Conservation (phyloP, 2,888 invertebrate species). For the Sycophila texana region DNA sequence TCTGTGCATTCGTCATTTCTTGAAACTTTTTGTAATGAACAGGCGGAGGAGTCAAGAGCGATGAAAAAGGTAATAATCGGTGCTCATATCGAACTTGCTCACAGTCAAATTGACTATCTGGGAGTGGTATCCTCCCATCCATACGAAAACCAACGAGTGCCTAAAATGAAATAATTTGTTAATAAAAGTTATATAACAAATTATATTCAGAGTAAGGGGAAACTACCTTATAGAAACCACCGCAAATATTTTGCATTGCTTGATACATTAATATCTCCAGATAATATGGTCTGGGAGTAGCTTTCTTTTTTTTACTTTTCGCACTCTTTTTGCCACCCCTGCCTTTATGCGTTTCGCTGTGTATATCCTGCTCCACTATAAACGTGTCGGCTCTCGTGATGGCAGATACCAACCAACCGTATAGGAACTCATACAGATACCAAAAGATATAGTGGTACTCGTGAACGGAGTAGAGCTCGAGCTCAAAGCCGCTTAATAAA, state of each 20-base stretch:
- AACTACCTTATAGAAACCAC: constrained; percentile 92
- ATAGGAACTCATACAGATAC: constrained; percentile 96
- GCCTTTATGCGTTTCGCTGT: constrained; percentile 75
- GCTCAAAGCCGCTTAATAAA: constrained; percentile 93
- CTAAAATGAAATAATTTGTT: constrained; percentile 69
- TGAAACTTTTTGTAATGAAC: constrained; percentile 93
- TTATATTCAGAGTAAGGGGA: constrained; percentile 14
- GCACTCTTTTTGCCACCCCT: constrained; percentile 76
- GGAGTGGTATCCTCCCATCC: constrained; percentile 90
- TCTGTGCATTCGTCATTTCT: constrained; percentile 82
- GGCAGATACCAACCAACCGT: constrained; percentile 95
- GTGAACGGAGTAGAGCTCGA: constrained; percentile 96
- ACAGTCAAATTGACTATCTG: constrained; percentile 92
- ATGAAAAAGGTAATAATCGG: constrained; percentile 92
- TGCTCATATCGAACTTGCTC: constrained; percentile 97
- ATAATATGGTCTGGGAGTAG: constrained; percentile 83
- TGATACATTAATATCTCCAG: constrained; percentile 92
- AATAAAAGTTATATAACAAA: constrained; percentile 1
- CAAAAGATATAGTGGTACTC: constrained; percentile 98
- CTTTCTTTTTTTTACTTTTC: constrained; percentile 83
- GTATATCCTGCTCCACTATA: constrained; percentile 85
- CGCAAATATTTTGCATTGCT: constrained; percentile 94
- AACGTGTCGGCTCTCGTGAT: constrained; percentile 92
- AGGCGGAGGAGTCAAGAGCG: constrained; percentile 91
- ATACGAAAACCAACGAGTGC: constrained; percentile 93